Evolutionary conservation across 2,888 invertebrate genomes (phyloP).

Genomic region (Apodemia duryi): DNA sequence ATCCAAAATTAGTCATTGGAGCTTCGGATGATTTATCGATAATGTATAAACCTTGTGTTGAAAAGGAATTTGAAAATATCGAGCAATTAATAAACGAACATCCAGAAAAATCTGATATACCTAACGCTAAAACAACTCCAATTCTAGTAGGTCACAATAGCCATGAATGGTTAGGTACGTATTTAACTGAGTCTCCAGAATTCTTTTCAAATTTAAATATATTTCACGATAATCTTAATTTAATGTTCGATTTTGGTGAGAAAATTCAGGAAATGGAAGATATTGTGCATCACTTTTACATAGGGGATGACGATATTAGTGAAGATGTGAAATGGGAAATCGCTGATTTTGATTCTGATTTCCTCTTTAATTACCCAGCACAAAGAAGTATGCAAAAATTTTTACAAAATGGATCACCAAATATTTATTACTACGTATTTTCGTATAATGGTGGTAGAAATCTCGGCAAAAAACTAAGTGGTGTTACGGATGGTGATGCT

Average conservation of each 20-base stretch:
- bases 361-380: slow-evolving; percentile 12
- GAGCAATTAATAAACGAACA: slow-evolving; percentile 4
- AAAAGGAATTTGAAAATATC: slow-evolving; percentile 13
- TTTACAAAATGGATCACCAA: not conserved
- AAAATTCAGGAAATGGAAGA: slow-evolving; percentile 1
- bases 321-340: slow-evolving; percentile 12
- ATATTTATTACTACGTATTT: slow-evolving; percentile 15
- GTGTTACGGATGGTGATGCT: not conserved
- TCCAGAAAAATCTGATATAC: slow-evolving; percentile 7
- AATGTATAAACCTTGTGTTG: not conserved
- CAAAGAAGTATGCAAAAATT: slow-evolving; percentile 10
- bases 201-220: not conserved
- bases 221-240: slow-evolving; percentile 4
- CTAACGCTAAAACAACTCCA: not conserved
- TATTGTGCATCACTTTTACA: slow-evolving; percentile 12
- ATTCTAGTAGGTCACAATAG: slow-evolving; percentile 14
- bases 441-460: slow-evolving; percentile 12
- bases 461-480: not conserved
- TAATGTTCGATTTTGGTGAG: slow-evolving; percentile 7
- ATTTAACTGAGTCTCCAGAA: not conserved
- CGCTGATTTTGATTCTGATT: slow-evolving; percentile 16
- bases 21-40: slow-evolving; percentile 7
- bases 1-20: not conserved
- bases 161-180: not conserved
- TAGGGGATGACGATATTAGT: slow-evolving; percentile 15